phyloP scores from a whole-genome alignment of 1,140 invertebrate species.

The Phenacoccus solenopsis region DNA sequence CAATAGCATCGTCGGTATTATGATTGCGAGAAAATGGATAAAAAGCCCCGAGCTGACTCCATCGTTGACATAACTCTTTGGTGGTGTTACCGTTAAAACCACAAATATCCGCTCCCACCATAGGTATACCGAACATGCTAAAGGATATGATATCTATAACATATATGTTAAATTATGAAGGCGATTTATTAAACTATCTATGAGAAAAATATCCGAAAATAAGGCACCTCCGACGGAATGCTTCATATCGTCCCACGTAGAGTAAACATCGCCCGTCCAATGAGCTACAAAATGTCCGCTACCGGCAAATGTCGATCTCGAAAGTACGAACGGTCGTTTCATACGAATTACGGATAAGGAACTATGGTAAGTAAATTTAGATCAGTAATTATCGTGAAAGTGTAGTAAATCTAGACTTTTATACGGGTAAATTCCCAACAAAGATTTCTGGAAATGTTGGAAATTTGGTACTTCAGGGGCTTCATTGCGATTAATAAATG shows the following conservation, averaged over 20 bases:
- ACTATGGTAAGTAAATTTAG: too few species aligned
- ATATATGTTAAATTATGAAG: background rate
- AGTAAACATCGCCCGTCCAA: constrained; percentile 77
- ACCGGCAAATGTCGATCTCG: constrained; percentile 67
- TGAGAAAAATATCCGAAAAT: constrained; percentile 18
- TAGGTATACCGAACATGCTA: constrained; percentile 70
- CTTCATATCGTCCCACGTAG: constrained; percentile 52
- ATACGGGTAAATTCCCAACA: too few species aligned
- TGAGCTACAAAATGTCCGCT: constrained; percentile 71
- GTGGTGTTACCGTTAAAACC: constrained; percentile 72
- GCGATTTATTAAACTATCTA: background rate
- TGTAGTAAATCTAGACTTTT: too few species aligned
- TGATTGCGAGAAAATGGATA: constrained; percentile 81
- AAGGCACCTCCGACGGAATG: constrained; percentile 36
- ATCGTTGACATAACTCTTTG: constrained; percentile 54
- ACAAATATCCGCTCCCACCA: constrained; percentile 83
- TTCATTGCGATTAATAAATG: too few species aligned
- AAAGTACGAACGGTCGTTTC: constrained; percentile 68
- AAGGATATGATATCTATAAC: constrained; percentile 54
- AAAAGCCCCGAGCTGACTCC: constrained; percentile 74
- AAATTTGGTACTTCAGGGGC: too few species aligned
- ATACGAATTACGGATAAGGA: constrained; percentile 49
- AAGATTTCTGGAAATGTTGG: too few species aligned
- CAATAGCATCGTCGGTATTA: constrained; percentile 56
- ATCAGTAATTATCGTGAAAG: too few species aligned